Base-by-base conservation (phyloP, 2,797 vertebrate species). In the Hydrolagus colliei region DNA sequence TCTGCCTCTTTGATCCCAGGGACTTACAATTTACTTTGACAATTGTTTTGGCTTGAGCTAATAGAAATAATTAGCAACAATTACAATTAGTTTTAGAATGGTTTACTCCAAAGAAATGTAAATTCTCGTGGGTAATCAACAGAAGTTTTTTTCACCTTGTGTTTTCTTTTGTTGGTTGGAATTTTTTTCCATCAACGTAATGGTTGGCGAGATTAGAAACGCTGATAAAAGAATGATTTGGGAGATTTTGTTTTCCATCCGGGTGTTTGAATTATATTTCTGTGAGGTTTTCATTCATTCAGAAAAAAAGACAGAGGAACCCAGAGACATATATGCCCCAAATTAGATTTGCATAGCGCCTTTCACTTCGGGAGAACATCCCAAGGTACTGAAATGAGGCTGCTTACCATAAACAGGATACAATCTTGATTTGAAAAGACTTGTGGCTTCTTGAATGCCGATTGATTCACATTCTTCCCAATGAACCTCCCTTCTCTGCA, bases 1-100 rank as follows among this genome's bases (percentile, higher is more conserved):
- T 65, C 14, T 68, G 65, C 9, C 27, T 82, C 8, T 65, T 82
- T 68, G 62, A 82, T 20, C 79, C 62, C 79, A 20, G 20, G 79
- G 68, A 68, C 79, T 82, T 67, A 63, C 63, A 82, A 52, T 75
- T 75, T 41, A 41, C 73, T 73, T 73, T 1, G 32, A 14, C 73
- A 75, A 27, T 79, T 62, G 22, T 68, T 32, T 82, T 82, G 41
- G 63, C 27, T 82, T 82, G 18, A 82, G 68, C 67, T 82, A 65
- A 68, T 68, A 82, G 63, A 82, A 82, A 68, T 68, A 3, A 32
- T 41, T 68, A 8, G 2, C 68, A 68, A 27, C 41, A 82, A 82
- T 67, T 82, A 35, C 22, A 68, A 82, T 82, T 35, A 3, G 41
- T 52, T 67, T 67, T 35, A 68, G 3, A 82, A 65, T 67, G 32